phyloP scores from a whole-genome alignment of 2,888 invertebrate species.

The Troides oblongomaculatus region DNA sequence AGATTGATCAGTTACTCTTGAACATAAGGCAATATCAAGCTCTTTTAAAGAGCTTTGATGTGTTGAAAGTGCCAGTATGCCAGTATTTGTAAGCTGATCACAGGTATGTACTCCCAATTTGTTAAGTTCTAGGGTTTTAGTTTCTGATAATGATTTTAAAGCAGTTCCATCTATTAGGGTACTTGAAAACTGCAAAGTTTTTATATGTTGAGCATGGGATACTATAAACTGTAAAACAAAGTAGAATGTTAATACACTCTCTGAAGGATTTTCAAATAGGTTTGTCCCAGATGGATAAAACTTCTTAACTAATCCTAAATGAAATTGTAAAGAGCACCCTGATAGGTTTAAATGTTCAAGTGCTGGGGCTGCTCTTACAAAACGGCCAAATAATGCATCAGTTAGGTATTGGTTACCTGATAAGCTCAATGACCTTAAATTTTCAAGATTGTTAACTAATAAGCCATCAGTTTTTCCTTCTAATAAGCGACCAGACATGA shows the following conservation, averaged over 20 bases:
- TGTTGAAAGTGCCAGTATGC: slow-evolving; percentile 75
- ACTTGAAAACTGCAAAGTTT: slow-evolving; percentile 82
- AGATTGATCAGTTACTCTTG: slow-evolving; percentile 83
- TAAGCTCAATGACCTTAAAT: slow-evolving; percentile 81
- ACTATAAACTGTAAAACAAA: slow-evolving; percentile 81
- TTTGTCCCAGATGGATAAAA: slow-evolving; percentile 80
- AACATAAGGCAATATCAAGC: slow-evolving; percentile 83
- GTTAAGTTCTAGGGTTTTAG: slow-evolving; percentile 74
- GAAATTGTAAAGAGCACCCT: slow-evolving; percentile 85
- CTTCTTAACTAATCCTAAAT: slow-evolving; percentile 82
- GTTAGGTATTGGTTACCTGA: slow-evolving; percentile 85
- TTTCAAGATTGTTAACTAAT: slow-evolving; percentile 65
- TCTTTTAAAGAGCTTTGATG: slow-evolving; percentile 78
- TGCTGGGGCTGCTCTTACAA: slow-evolving; percentile 80
- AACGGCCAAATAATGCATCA: slow-evolving; percentile 85
- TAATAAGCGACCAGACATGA: slow-evolving; percentile 86
- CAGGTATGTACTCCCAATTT: slow-evolving; percentile 78
- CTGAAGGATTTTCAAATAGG: slow-evolving; percentile 75
- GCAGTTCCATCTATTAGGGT: slow-evolving; percentile 84
- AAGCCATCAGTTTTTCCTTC: slow-evolving; percentile 80
- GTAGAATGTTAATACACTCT: slow-evolving; percentile 85
- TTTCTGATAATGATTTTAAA: slow-evolving; percentile 76
- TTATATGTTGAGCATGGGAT: slow-evolving; percentile 75
- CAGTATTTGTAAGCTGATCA: slow-evolving; percentile 82
- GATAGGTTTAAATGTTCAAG: slow-evolving; percentile 82